Evolutionary conservation across 1,140 invertebrate species (phyloP), one percentile per base, ranked within the genome.

Genomic region (Dendroctonus ponderosae): DNA sequence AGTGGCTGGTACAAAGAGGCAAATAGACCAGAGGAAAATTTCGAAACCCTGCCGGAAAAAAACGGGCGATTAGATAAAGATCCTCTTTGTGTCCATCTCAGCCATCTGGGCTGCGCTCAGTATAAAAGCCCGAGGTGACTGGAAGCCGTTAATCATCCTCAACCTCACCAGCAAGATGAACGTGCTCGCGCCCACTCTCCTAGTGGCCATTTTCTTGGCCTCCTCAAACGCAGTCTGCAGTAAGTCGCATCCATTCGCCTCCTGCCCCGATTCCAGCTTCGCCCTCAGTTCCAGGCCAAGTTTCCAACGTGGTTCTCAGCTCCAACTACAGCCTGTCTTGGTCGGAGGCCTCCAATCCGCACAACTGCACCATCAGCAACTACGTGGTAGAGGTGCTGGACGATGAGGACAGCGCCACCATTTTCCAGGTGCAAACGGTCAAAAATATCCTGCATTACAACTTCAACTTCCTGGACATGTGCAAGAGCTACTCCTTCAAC

Each of bases 391-490:
- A 49, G 0, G 41, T 49, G 6, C n/a, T 48, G 15, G 56, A 66
- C 44, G 12, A 37, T 4, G 51, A 54, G 5, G 54, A 59, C 37
- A 46, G 42, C 11, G 42, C 50, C 15, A 54, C 50, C 15, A 3
- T 38, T 15, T 52, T 26, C 8, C 62, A 64, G 15, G 53, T 44
- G 7, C 6, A 54, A 41, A 48, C 42, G 7, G 46, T n/a, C 7
- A 11, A 15, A 15, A 26, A 5, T n/a, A 12, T 26, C 9, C 14
- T 64, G 5, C 5, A 44, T 46, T 59, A 59, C 57, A 46, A 46
- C 39, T 12, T 57, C 2, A 37, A 7, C 7, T 65, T 49, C 37
- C 38, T 65, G 5, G 62, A 65, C 14, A 57, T 57, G 43, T 65
- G 62, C 12, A 50, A 56, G 40, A 58, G 11, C 5, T 65, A 58